Base-by-base conservation (phyloP, 2,888 invertebrate genomes). In the Anodontia alba region DNA sequence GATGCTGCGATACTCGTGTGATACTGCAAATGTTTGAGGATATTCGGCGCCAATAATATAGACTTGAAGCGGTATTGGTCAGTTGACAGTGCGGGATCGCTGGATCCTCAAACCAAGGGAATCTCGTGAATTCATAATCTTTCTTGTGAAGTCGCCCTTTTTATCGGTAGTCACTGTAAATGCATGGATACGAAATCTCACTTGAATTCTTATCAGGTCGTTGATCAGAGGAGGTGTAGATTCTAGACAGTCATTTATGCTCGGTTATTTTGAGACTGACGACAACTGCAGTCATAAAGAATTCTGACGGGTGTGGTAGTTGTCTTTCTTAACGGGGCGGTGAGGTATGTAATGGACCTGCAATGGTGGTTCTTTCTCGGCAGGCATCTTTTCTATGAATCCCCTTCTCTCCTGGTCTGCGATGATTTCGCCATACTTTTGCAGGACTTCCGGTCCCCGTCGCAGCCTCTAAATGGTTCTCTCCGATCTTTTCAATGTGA, bases 211-310 rank as follows among this genome's bases (percentile, higher is more conserved):
- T 12, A 74, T 68, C 5, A 84, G 29, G 26, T 77, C 77, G 42
- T 81, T 81, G 0, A 74, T 42, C n/a, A 38, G 51, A 38, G 81
- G 70, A 2, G 74, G 77, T n/a, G 73, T 81, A 7, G 77, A 77
- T 42, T 77, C n/a, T 31, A 81, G 70, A 26, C 81, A 81, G 49
- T 77, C 74, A 43, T 77, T 81, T 38, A 80, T 43, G 29, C 76
- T 76, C 68, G 73, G n/a, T 23, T 15, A 15, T 49, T 67, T 36
- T 15, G n/a, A 20, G 73, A 57, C 46, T 79, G 74, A 42, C 72
- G n/a, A 74, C 69, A 70, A 71, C 73, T 76, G 66, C 80, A 83
- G 69, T 83, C 76, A 43, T 80, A 83, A 1, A 83, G 70, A 17
- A 76, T 70, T n/a, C 76, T 33, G 43, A 75, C 43, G 10, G 75